Evolutionary conservation across 1,140 invertebrate genomes (phyloP).

Genomic region (Hypsibius dujardini): DNA sequence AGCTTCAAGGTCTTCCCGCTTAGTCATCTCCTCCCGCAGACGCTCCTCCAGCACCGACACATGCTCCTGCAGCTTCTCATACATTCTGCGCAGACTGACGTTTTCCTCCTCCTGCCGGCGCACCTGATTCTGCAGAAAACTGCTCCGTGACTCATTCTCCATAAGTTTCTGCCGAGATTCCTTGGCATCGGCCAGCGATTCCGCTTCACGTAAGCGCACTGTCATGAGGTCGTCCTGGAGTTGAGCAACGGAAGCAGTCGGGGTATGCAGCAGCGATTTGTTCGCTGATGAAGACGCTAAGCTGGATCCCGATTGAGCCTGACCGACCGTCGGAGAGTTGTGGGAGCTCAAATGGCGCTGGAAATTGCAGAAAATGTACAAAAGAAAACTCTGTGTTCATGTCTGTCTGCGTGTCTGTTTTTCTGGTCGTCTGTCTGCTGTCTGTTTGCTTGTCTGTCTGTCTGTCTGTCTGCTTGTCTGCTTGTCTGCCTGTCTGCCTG

Average conservation of each 20-base stretch:
- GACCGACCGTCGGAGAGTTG: too few relatives aligned
- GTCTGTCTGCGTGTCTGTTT: too few relatives aligned
- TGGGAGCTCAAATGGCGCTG: too few relatives aligned
- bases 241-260: slow-evolving; percentile 30
- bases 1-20: slow-evolving; percentile 67
- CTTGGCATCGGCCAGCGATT: slow-evolving; percentile 76
- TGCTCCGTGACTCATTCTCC: slow-evolving; percentile 77
- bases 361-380: too few relatives aligned
- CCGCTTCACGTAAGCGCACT: slow-evolving; percentile 69
- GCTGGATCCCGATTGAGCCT: too few relatives aligned
- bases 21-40: slow-evolving; percentile 65
- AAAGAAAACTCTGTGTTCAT: too few relatives aligned
- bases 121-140: slow-evolving; percentile 50
- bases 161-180: slow-evolving; percentile 85
- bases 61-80: slow-evolving; percentile 49
- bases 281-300: too few relatives aligned
- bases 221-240: slow-evolving; percentile 82
- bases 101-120: slow-evolving; percentile 81
- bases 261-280: too few relatives aligned
- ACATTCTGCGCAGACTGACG: slow-evolving; percentile 53
- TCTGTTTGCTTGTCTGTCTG: too few relatives aligned
- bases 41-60: slow-evolving; percentile 57
- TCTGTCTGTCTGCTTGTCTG: too few relatives aligned
- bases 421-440: too few relatives aligned
- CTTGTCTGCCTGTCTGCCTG: too few relatives aligned